Conservation (phyloP, 2,113 vertebrate genomes). For the Dascyllus trimaculatus region DNA sequence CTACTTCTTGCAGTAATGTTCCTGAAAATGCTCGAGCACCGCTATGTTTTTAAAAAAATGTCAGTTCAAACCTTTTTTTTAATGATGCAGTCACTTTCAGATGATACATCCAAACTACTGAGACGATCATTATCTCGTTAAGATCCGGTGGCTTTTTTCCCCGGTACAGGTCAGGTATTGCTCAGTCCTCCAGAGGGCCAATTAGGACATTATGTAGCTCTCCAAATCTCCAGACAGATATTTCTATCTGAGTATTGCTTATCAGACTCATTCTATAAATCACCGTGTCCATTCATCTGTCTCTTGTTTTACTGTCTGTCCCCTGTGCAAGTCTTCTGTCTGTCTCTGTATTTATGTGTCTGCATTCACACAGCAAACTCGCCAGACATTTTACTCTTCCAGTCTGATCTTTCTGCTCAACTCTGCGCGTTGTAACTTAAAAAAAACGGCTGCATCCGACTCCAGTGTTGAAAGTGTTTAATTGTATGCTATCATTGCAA, state of each 20-base stretch:
- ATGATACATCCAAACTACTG: constrained; percentile 53
- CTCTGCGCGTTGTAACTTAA: constrained; percentile 14
- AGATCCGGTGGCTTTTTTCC: constrained; percentile 9
- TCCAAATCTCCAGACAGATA: constrained; percentile 59
- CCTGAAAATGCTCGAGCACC: constrained; percentile 39
- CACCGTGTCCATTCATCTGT: constrained; percentile 40
- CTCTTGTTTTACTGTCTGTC: constrained; percentile 50
- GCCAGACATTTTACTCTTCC: neutral
- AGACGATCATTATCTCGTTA: constrained; percentile 67
- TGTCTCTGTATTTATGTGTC: constrained; percentile 44
- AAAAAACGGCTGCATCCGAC: neutral
- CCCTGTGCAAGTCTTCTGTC: constrained; percentile 13
- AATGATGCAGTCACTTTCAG: constrained; percentile 55
- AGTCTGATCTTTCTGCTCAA: constrained; percentile 38
- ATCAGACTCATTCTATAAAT: constrained; percentile 67
- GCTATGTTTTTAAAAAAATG: constrained; percentile 12
- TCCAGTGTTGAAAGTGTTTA: constrained; percentile 19
- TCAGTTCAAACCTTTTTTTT: constrained; percentile 48
- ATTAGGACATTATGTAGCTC: constrained; percentile 73
- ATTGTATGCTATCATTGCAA: constrained; percentile 27
- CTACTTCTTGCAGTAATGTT: constrained; percentile 43
- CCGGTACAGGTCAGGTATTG: constrained; percentile 52
- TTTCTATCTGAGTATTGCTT: constrained; percentile 55
- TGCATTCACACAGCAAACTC: neutral
- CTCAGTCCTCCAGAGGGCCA: constrained; percentile 71